Base-by-base conservation (phyloP, 2,797 vertebrate species). In the Cuniculus paca region DNA sequence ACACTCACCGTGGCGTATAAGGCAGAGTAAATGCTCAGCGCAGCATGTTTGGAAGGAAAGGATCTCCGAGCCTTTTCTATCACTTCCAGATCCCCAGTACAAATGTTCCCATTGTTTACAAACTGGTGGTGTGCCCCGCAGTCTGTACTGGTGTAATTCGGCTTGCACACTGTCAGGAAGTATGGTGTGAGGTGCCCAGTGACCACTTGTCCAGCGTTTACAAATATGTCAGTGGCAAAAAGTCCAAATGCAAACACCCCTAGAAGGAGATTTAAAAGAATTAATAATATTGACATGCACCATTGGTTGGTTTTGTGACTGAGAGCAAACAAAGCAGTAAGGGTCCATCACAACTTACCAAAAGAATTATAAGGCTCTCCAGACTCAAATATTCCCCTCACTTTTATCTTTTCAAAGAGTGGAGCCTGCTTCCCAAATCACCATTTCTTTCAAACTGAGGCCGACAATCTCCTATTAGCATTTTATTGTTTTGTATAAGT, bases 191-290 rank as follows among this genome's bases (percentile, higher is more conserved):
- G 99, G 97, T 99, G 99, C 20, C 99, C 99, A 0, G 99, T 99
- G 98, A 99, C 99, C 94, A 99, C 99, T 98, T 99, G 99, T 94
- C 99, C 99, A 0, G 99, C 99, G 0, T 99, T 99, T 97, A 99
- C 99, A 97, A 99, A 99, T 99, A 99, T 99, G 98, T 99, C 99
- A 7, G 99, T 99, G 96, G 99, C 99, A 98, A 99, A 99, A 98
- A 99, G 99, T 94, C 99, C 99, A 96, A 99, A 99, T 0, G 99
- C 99, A 98, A 99, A 99, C 91, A 99, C 99, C 96, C 99, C 99
- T 99, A 98, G 5, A 68, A 98, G 90, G 97, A 98, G 88, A 96
- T 95, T 94, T 81, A 95, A 97, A 96, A 87, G 0, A 83, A 92
- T 95, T 86, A 94, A 95, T 36, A 61, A 48, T 36, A 50, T 48